A percentile compares a stretch with the other conserved stretches of the same genome.
Conservation (phyloP, 1,140 invertebrate species). For the Zaprionus lachaisei region DNA sequence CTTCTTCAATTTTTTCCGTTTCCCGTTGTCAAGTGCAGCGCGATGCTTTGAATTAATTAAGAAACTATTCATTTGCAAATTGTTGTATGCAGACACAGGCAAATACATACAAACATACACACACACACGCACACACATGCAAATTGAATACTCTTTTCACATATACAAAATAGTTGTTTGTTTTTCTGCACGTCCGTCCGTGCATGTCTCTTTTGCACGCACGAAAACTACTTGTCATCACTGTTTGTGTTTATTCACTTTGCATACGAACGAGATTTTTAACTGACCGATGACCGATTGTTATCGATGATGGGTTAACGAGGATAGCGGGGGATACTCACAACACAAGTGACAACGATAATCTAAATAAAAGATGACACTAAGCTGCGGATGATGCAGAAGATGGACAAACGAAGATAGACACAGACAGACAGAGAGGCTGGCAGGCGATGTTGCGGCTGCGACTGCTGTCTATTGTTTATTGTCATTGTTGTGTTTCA, state of each 20-base stretch:
- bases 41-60: slow-evolving; percentile 60
- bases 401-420: slow-evolving; percentile 24
- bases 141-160: background rate
- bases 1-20: slow-evolving; percentile 26
- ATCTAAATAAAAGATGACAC: slow-evolving; percentile 8
- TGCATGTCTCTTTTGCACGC: slow-evolving; percentile 3
- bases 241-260: slow-evolving; percentile 19
- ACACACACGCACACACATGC: background rate
- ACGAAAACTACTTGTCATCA: slow-evolving; percentile 24
- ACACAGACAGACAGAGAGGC: slow-evolving; percentile 5
- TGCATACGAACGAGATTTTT: slow-evolving; percentile 36
- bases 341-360: slow-evolving; percentile 4
- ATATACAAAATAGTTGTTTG: background rate
- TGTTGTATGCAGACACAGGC: slow-evolving; percentile 1
- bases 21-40: slow-evolving; percentile 54
- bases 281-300: slow-evolving; percentile 27
- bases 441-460: slow-evolving; percentile 15
- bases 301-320: slow-evolving; percentile 14
- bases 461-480: slow-evolving; percentile 49
- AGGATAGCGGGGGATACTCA: background rate
- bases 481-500: slow-evolving; percentile 51
- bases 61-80: slow-evolving; percentile 60
- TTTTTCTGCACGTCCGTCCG: background rate
- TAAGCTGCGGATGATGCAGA: background rate
- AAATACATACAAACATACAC: background rate